Percentiles rank a stretch among this genome's conserved stretches.
phyloP scores from a whole-genome alignment of 1,140 invertebrate genomes.

The Saxidomus purpurata region DNA sequence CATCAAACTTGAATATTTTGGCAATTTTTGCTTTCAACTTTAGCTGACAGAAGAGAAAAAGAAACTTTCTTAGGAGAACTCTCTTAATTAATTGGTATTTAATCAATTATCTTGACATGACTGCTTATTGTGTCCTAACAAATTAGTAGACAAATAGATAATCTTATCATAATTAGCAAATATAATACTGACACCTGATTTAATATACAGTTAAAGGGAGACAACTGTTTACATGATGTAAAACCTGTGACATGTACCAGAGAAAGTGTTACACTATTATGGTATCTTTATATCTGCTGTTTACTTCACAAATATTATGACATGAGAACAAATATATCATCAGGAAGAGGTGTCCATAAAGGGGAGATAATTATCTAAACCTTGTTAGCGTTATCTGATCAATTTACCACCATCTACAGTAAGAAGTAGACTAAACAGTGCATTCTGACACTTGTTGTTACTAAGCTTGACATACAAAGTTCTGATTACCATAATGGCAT shows the following conservation, averaged over 20 bases:
- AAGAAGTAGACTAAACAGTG: conserved; percentile 36
- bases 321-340: conserved; percentile 29
- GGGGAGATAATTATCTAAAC: conserved; percentile 10
- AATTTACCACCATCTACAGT: too few relatives aligned
- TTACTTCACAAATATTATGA: conserved; percentile 1
- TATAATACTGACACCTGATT: background rate
- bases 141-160: background rate
- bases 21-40: too few relatives aligned
- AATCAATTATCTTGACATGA: background rate
- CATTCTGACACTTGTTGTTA: background rate
- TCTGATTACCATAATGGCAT: too few relatives aligned
- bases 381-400: background rate
- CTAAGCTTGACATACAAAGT: too few relatives aligned
- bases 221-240: background rate
- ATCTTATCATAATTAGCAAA: conserved; percentile 28
- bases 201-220: background rate
- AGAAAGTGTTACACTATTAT: conserved; percentile 2
- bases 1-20: too few relatives aligned
- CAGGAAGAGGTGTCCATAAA: background rate
- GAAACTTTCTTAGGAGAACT: too few relatives aligned
- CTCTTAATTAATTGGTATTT: background rate
- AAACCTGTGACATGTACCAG: background rate
- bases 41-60: too few relatives aligned
- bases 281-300: conserved; percentile 1
- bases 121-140: background rate